These are phyloP conservation scores for Lampris incognitus DNA, from an alignment of 2,113 vertebrate species.

Conservation along the genomic window DNA sequence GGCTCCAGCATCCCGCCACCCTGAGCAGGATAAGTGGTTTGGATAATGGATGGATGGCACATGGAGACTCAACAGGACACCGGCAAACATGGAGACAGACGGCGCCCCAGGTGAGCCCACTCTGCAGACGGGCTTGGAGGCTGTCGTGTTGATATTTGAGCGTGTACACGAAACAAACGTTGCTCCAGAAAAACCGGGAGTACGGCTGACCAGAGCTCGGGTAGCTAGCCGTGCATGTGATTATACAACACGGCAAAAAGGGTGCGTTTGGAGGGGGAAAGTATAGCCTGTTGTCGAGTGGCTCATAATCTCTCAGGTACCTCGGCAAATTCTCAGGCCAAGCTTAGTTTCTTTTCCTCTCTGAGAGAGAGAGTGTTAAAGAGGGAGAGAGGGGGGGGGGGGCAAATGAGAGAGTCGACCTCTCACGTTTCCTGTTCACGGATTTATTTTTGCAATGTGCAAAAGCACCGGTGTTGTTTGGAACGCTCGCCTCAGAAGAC, in stretches of 20 bases:
- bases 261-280: background rate
- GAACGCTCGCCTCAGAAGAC: background rate
- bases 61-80: conserved; percentile 42
- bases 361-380: background rate
- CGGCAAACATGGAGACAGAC: conserved; percentile 29
- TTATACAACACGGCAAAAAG: conserved; percentile 36
- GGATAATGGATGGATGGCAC: conserved; percentile 5
- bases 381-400: background rate
- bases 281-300: conserved; percentile 29
- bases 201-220: conserved; percentile 40
- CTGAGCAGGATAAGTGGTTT: too few relatives aligned
- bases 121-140: conserved; percentile 4
- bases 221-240: conserved; percentile 30
- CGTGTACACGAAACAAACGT: conserved; percentile 20
- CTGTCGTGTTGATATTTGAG: conserved; percentile 25
- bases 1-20: too few relatives aligned
- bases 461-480: background rate
- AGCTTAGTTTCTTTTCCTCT: conserved; percentile 20
- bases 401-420: background rate
- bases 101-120: conserved; percentile 28
- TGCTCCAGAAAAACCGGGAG: conserved; percentile 19
- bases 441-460: background rate
- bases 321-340: conserved; percentile 16
- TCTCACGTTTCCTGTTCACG: background rate
- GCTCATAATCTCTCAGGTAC: conserved; percentile 29